Evolutionary conservation across 1,140 invertebrate species (phyloP), one percentile per base, ranked within the genome.

Genomic region (Babylonia areolata): DNA sequence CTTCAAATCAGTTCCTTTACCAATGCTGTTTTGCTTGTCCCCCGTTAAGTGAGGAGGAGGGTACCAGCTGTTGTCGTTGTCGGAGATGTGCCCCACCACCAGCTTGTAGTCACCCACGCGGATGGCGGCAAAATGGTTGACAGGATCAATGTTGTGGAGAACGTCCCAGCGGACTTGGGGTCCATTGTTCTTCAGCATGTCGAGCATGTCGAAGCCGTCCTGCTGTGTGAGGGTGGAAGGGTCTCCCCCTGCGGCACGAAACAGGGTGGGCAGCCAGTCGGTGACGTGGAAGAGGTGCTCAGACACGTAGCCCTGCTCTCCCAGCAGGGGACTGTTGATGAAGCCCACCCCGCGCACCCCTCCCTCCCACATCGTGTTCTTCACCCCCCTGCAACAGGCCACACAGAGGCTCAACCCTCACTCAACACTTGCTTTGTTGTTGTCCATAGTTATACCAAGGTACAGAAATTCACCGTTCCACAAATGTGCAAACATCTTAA

Each of bases 181-280:
- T 3, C 92, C 90, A 91, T 97, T 95, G 58, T 96, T 92, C 0
- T 95, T 95, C 5, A 99, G 91, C 0, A 95, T 93, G 9, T 95
- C 84, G 98, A 98, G 99, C 87, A 96, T 92, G 91, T 97, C 95
- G 1, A 97, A 91, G 0, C 98, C 98, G 94, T 99, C 98, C 77
- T 97, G 94, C 23, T 94, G 93, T 89, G 77, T 95, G 83, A 94
- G 94, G n/a, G 82, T 85, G 5, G 80, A 33, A 15, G 91, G 95
- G 93, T 87, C 88, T 1, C 94, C 95, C 46, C 94, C 95, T 17
- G 94, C 93, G 31, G 92, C 92, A 86, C 84, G 85, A 79, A 93
- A 94, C 0, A 99, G 90, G 0, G 98, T 98, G 1, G 98, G 98
- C 33, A 99, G 92, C 98, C 98, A 98, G 94, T 99, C 98, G 0